Evolutionary conservation across 2,113 vertebrate genomes (phyloP), one percentile per base, ranked within the genome.

Genomic region (Dicentrarchus labrax): DNA sequence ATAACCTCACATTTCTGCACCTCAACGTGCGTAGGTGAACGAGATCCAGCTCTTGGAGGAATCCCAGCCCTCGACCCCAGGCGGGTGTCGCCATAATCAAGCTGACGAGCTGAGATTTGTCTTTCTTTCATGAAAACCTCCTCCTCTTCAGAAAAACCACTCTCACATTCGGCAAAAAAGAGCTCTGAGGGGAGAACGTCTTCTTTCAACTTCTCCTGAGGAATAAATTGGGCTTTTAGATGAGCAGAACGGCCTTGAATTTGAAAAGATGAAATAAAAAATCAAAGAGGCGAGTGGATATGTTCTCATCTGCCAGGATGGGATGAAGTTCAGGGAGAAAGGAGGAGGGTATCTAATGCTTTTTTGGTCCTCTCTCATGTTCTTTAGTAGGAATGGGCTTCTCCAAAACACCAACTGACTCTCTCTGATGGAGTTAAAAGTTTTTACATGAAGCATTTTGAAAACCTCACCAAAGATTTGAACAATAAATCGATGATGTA

Each of bases 151-250:
- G 21, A 67, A 45, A 38, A 48, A 15, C 1, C 59, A 30, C n/a
- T 45, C 48, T 43, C 8, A 57, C 50, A 39, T 4, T 69, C 57
- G 64, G 70, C 53, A 30, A 57, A 60, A 72, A 30, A 9, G 8
- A 41, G 62, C 75, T 67, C 67, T n/a, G 50, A 57, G 45, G 59
- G 43, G 41, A 54, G 59, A 10, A 17, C 22, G 65, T 24, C 65
- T 77, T 54, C 91, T 89, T 94, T 93, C 68, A 94, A 89, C 74
- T 82, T 72, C n/a, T 64, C 67, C 89, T 78, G 83, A 62, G 82
- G 75, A 88, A 88, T 88, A 90, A 94, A 89, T 88, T 83, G 70
- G 22, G 69, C 71, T 77, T 78, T 86, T 64, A 83, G 62, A 91
- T 66, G 64, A 87, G 76, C 75, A 72, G 73, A 88, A 86, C 36